A percentile compares a stretch with the other conserved stretches of the same genome.
Conservation (phyloP, 2,888 invertebrate genomes). For the Cyaniris semiargus region DNA sequence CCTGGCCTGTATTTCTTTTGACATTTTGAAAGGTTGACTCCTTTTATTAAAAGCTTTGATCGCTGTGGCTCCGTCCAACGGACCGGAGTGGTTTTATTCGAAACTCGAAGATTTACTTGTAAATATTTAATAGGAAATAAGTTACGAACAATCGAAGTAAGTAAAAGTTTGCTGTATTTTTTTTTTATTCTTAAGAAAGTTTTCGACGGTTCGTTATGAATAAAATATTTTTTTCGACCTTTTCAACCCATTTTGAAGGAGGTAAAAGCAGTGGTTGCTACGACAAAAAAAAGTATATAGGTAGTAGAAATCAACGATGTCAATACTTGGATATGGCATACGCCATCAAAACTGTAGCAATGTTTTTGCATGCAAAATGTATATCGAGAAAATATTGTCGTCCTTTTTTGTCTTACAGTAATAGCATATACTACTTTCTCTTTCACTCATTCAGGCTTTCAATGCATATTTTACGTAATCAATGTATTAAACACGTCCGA, state of each 20-base stretch:
- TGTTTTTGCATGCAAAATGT: too few species aligned
- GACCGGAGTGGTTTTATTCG: conserved; percentile 5
- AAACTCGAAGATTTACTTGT: background rate
- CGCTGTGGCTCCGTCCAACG: background rate
- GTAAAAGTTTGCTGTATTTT: conserved; percentile 14
- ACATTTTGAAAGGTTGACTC: conserved; percentile 33
- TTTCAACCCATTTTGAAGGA: background rate
- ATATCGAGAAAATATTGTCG: too few species aligned
- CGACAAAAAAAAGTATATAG: background rate
- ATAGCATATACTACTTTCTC: too few species aligned
- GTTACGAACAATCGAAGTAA: conserved; percentile 25
- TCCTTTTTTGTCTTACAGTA: too few species aligned
- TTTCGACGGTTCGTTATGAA: conserved; percentile 20
- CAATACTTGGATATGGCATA: too few species aligned
- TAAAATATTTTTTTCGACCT: conserved; percentile 23
- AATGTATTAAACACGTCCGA: too few species aligned
- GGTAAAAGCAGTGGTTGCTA: too few species aligned
- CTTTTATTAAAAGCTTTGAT: conserved; percentile 9
- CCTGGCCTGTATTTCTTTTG: conserved; percentile 32
- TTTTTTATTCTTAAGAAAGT: conserved; percentile 12
- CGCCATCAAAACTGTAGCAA: too few species aligned
- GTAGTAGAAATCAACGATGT: too few species aligned
- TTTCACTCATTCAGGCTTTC: too few species aligned
- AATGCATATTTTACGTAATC: too few species aligned
- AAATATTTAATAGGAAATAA: conserved; percentile 22